A percentile compares a stretch with the other conserved stretches of the same genome.
Evolutionary conservation across 2,888 invertebrate genomes (phyloP).

Genomic region (Melanostoma scalare): DNA sequence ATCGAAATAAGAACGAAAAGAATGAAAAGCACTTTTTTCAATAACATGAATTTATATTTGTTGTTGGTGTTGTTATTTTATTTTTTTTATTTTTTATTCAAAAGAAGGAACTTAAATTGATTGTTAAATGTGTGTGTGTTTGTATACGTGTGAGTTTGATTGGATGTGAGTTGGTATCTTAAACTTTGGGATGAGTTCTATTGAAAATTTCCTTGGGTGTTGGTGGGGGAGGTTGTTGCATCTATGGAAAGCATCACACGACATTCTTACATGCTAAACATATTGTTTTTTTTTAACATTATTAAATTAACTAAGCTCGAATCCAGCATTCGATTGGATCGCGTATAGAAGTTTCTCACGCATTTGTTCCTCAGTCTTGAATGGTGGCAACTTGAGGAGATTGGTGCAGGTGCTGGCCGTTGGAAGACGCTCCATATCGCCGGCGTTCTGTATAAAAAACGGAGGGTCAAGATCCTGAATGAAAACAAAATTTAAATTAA

Average conservation of each 20-base stretch:
- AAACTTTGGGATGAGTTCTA: conserved; percentile 63
- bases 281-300: not conserved
- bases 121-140: conserved; percentile 25
- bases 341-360: conserved; percentile 94
- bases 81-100: conserved; percentile 35
- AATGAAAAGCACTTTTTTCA: conserved; percentile 25
- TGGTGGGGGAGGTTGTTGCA: conserved; percentile 29
- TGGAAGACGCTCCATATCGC: conserved; percentile 94
- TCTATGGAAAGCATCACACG: conserved; percentile 56
- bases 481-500: conserved; percentile 18
- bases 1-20: conserved; percentile 8
- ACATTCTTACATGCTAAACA: conserved; percentile 39
- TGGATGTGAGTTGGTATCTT: conserved; percentile 3
- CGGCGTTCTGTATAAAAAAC: conserved; percentile 97
- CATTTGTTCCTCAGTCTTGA: conserved; percentile 89
- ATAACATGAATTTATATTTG: conserved; percentile 18
- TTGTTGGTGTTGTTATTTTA: too few species aligned
- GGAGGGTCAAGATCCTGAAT: conserved; percentile 95
- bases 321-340: conserved; percentile 97
- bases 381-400: conserved; percentile 96
- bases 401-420: conserved; percentile 99
- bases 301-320: conserved; percentile 91
- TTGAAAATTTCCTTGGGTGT: conserved; percentile 32
- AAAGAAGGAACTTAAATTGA: conserved; percentile 64
- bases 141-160: conserved; percentile 4